A percentile compares a stretch with the other conserved stretches of the same genome.
Conservation (phyloP, 1,140 invertebrate species). For the Oedothorax gibbosus region DNA sequence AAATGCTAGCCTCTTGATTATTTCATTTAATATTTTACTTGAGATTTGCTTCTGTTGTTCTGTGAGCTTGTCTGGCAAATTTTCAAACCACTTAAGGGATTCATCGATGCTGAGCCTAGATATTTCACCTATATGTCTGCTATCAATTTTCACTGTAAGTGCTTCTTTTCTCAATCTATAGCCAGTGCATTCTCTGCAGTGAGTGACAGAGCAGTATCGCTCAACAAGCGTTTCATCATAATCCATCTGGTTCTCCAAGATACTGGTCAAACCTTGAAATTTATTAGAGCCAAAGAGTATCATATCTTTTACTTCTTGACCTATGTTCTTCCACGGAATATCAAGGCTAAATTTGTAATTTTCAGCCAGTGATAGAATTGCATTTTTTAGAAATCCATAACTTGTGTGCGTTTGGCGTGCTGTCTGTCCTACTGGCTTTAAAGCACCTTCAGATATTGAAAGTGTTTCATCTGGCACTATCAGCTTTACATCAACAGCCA, state of each 20-base stretch:
- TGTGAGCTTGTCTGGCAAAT: not conserved
- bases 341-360: not conserved
- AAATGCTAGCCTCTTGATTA: slow-evolving; percentile 63
- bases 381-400: not conserved
- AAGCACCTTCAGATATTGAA: not conserved
- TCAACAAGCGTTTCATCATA: too few relatives aligned
- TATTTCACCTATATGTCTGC: too few relatives aligned
- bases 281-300: not conserved
- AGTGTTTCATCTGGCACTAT: not conserved
- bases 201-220: too few relatives aligned
- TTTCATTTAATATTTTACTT: slow-evolving; percentile 63
- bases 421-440: not conserved
- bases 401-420: not conserved
- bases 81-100: not conserved
- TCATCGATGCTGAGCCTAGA: not conserved
- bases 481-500: not conserved
- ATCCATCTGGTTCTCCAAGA: too few relatives aligned
- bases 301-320: not conserved
- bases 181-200: too few relatives aligned
- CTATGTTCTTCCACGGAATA: not conserved
- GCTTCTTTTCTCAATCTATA: too few relatives aligned
- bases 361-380: not conserved
- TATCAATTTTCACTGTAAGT: too few relatives aligned
- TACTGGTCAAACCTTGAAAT: too few relatives aligned
- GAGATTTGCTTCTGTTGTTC: not conserved